Conservation (phyloP, 2,113 vertebrate species). For the Urocynchramus pylzowi region DNA sequence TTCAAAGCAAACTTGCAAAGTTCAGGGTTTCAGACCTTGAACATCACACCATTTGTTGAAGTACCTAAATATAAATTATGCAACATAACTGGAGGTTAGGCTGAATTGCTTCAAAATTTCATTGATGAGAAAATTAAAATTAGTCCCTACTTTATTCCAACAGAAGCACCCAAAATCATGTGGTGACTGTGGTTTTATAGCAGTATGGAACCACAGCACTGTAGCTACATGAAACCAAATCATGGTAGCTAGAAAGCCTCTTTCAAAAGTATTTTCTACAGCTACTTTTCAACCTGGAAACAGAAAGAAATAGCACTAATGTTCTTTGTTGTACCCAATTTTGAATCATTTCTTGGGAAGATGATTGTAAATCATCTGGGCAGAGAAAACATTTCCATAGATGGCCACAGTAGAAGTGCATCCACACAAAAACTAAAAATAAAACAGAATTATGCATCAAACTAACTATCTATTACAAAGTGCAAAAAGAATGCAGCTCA, state of each 20-base stretch:
- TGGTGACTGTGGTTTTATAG: not conserved
- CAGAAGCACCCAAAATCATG: not conserved
- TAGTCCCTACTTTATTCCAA: not conserved
- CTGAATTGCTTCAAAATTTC: not conserved
- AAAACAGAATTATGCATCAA: conserved; percentile 27
- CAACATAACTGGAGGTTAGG: not conserved
- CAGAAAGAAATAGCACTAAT: not conserved
- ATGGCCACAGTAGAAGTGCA: not conserved
- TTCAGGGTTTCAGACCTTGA: not conserved
- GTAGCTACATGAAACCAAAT: not conserved
- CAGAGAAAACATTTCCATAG: conserved; percentile 17
- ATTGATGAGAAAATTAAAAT: not conserved
- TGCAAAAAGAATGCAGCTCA: not conserved
- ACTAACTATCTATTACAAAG: conserved; percentile 2
- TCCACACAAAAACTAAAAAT: conserved; percentile 23
- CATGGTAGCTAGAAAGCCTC: not conserved
- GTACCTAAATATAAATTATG: not conserved
- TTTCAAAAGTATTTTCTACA: not conserved
- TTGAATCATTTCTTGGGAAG: not conserved
- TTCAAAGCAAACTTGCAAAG: too few species aligned
- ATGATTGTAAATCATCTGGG: not conserved
- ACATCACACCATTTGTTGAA: not conserved
- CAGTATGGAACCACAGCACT: not conserved
- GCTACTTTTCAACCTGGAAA: not conserved
- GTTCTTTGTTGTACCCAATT: not conserved